Evolutionary conservation across 2,113 vertebrate species (phyloP).

Genomic region (Tetrao urogallus): DNA sequence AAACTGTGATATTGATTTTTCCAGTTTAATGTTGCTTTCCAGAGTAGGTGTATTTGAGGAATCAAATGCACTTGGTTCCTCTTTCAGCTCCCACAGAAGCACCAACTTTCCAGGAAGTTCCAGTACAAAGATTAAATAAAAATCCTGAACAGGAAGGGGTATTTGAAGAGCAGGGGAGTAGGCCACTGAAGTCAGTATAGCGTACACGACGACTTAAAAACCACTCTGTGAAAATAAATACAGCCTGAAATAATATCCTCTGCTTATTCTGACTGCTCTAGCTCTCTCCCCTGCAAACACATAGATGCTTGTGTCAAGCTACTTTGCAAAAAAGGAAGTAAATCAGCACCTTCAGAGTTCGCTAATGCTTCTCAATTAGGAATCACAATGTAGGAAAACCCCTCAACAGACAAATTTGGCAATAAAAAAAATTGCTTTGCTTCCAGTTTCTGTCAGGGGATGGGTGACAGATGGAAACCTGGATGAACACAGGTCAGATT

Average conservation of each 20-base stretch:
- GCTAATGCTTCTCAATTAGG: neutral
- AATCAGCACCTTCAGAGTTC: neutral
- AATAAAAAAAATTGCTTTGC: neutral
- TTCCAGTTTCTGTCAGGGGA: neutral
- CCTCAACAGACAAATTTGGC: neutral
- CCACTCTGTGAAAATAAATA: slow-evolving; percentile 49
- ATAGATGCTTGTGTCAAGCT: neutral
- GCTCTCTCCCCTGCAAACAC: slow-evolving; percentile 7
- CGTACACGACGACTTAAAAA: neutral
- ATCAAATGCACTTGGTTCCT: neutral
- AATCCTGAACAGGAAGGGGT: slow-evolving; percentile 43
- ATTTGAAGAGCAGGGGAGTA: neutral
- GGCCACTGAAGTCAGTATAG: neutral
- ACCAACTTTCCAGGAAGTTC: slow-evolving; percentile 48
- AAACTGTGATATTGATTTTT: slow-evolving; percentile 13
- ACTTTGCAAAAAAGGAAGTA: slow-evolving; percentile 23
- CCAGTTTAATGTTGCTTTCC: slow-evolving; percentile 13
- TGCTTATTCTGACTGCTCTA: slow-evolving; percentile 17
- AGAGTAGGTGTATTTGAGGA: slow-evolving; percentile 50
- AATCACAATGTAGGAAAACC: neutral
- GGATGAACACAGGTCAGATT: neutral
- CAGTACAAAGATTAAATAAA: slow-evolving; percentile 22
- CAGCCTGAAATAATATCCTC: slow-evolving; percentile 46
- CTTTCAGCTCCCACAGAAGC: slow-evolving; percentile 3
- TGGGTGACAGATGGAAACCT: neutral